Base-by-base conservation (phyloP, 2,888 invertebrate species). In the Dicyrtoma fusca region DNA sequence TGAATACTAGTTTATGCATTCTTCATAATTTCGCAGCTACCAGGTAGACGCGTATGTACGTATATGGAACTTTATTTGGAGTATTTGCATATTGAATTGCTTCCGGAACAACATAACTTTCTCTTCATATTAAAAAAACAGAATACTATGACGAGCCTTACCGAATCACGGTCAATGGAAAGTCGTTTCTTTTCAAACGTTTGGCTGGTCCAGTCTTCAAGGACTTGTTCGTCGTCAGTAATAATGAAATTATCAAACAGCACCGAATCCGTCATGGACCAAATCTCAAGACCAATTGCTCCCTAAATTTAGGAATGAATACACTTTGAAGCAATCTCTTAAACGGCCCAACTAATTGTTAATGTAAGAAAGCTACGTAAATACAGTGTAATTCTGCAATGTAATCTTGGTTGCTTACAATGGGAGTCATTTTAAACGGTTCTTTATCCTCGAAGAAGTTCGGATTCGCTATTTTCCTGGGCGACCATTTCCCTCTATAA, bases 261-360 rank as follows among this genome's bases (percentile, higher is more conserved):
- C 81, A 99, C 92, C 81, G 90, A 88, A 75, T 93, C 91, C 0
- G 95, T 94, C 95, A 99, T 98, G 5, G 98, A 96, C 99, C 99
- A 99, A 76, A 99, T 86, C 84, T 99, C 99, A 83, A 99, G 90
- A 19, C 98, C 99, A 70, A 99, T 87, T 21, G 97, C 96, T 82
- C 88, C 88, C 96, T 96, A 63, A 2, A 49, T 13, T 19, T 19
- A 64, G 17, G 1, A 64, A 57, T 4, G 5, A n/a, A n/a, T 49
- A 44, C 8, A 44, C 45, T 44, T 19, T 10, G n/a, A 23, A 65
- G 34, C 42, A 68, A 66, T 13, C 34, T 59, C n/a, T 34, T 8
- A 61, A 21, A 51, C 42, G 6, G 47, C 8, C 26, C 6, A n/a
- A n/a, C n/a, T n/a, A n/a, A n/a, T n/a, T n/a, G n/a, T n/a, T n/a